A percentile compares a stretch with the other conserved stretches of the same genome.
Evolutionary conservation across 2,113 vertebrate species (phyloP).

Genomic region (Perccottus glenii): DNA sequence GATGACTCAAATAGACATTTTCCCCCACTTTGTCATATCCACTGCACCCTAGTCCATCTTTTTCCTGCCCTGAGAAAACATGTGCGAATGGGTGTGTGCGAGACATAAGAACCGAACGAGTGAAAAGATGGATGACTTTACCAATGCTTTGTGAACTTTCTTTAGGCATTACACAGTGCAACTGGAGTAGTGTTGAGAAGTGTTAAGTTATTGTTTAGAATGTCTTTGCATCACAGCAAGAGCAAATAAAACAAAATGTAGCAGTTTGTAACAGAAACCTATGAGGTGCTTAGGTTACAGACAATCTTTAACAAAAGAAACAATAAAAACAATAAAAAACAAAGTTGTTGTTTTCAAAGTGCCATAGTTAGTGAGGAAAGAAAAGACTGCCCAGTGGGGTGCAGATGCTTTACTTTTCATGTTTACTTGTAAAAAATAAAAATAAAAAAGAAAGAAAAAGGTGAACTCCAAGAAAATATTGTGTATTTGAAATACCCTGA

Average conservation of each 20-base stretch:
- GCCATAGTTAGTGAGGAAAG: constrained; percentile 78
- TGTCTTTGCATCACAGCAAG: constrained; percentile 70
- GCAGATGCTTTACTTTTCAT: constrained; percentile 71
- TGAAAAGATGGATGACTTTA: constrained; percentile 52
- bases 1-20: constrained; percentile 44
- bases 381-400: constrained; percentile 63
- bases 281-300: constrained; percentile 62
- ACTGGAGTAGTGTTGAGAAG: constrained; percentile 68
- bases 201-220: constrained; percentile 78
- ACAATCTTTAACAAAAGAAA: constrained; percentile 70
- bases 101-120: constrained; percentile 29
- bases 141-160: constrained; percentile 69
- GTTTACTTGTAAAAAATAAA: constrained; percentile 60
- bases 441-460: constrained; percentile 67
- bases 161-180: constrained; percentile 68
- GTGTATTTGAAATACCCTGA: constrained; percentile 69
- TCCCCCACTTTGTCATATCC: constrained; percentile 56
- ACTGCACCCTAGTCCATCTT: constrained; percentile 47
- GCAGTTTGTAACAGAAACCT: constrained; percentile 72
- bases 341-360: constrained; percentile 73
- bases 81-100: constrained; percentile 29
- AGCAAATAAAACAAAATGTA: constrained; percentile 76
- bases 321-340: constrained; percentile 48
- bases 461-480: constrained; percentile 63
- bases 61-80: constrained; percentile 50